These are phyloP conservation scores for Atrina japonica DNA, from an alignment of 2,888 invertebrate species.

Conservation along the genomic window DNA sequence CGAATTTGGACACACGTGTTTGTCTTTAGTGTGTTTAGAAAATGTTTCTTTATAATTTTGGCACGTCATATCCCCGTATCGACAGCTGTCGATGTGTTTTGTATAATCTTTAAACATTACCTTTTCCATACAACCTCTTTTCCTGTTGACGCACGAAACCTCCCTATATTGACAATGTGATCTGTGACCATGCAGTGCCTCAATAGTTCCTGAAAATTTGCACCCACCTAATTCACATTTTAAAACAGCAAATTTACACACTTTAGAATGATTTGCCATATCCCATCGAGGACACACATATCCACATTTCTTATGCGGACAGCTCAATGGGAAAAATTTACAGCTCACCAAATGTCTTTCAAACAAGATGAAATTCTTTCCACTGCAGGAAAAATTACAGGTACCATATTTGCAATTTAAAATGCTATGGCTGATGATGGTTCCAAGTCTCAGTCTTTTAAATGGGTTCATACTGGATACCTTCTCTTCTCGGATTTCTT, in stretches of 20 bases:
- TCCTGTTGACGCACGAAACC: constrained; percentile 34
- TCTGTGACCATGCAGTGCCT: constrained; percentile 25
- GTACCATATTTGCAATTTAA: constrained; percentile 25
- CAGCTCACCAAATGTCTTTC: constrained; percentile 28
- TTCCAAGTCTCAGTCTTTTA: not conserved
- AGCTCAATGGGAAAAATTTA: constrained; percentile 15
- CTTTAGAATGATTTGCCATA: constrained; percentile 32
- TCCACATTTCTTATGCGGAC: constrained; percentile 39
- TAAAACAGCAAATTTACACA: constrained; percentile 17
- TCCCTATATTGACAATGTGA: constrained; percentile 23
- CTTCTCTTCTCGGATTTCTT: not conserved
- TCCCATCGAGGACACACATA: constrained; percentile 2
- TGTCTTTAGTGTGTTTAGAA: constrained; percentile 17
- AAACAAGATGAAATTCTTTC: constrained; percentile 14
- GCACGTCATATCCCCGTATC: constrained; percentile 28
- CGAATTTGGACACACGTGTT: constrained; percentile 20
- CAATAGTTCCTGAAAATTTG: not conserved
- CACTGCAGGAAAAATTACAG: constrained; percentile 31
- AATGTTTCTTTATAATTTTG: constrained; percentile 23
- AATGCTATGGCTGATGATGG: constrained; percentile 15
- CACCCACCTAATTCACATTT: constrained; percentile 38
- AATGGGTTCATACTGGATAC: not conserved
- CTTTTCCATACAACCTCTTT: constrained; percentile 31
- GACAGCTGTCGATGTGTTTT: constrained; percentile 36
- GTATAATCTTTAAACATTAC: constrained; percentile 25